These are phyloP conservation scores for Calosoma granatense DNA, from an alignment of 1,140 invertebrate genomes.

Conservation along the genomic window DNA sequence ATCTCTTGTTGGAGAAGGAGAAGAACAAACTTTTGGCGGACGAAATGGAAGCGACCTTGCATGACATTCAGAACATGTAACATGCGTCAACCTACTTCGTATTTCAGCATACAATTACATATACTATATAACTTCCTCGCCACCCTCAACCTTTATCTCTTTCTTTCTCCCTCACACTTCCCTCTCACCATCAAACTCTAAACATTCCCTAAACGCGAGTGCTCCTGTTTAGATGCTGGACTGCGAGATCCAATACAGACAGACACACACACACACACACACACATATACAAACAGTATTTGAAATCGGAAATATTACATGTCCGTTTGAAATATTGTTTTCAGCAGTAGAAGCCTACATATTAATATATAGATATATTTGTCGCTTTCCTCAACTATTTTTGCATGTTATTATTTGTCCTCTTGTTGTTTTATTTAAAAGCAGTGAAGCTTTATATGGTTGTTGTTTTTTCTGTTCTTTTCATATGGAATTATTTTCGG, in stretches of 20 bases:
- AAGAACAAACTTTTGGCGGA: constrained; percentile 94
- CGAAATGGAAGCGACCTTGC: constrained; percentile 98
- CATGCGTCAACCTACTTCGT: constrained; percentile 30
- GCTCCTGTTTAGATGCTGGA: too few species aligned
- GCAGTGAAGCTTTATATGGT: too few species aligned
- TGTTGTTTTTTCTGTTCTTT: neutral
- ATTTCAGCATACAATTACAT: too few species aligned
- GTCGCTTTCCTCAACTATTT: too few species aligned
- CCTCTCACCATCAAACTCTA: too few species aligned
- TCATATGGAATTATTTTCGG: neutral
- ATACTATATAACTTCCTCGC: neutral
- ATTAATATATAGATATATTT: neutral
- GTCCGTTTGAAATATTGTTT: too few species aligned
- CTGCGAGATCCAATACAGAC: too few species aligned
- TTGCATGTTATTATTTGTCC: too few species aligned
- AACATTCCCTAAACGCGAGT: neutral
- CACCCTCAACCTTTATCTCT: neutral
- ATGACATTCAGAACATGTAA: constrained; percentile 99
- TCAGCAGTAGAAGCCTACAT: constrained; percentile 3
- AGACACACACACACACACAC: too few species aligned
- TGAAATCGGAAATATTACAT: too few species aligned
- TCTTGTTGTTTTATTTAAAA: too few species aligned
- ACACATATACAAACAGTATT: too few species aligned
- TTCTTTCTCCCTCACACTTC: neutral
- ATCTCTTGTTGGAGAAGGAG: constrained; percentile 87